Evolutionary conservation across 1,140 invertebrate genomes (phyloP), one percentile per base, ranked within the genome.

Genomic region (Globodera ellingtonae): DNA sequence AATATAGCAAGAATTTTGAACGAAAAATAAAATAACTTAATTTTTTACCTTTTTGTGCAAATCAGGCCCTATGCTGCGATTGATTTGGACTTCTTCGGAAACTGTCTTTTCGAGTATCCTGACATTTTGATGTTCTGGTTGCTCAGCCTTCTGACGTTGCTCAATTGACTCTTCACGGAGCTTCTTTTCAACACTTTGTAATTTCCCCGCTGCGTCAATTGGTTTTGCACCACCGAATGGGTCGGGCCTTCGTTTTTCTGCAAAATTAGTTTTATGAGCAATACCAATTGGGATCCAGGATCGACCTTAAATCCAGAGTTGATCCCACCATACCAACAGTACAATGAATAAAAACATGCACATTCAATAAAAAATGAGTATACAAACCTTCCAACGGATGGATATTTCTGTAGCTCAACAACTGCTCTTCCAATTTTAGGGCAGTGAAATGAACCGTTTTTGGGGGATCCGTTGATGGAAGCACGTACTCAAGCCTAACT

Each of bases 191-290:
- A 74, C 72, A 44, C 65, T 65, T 21, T 46, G 24, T 47, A 74
- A 62, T 56, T 56, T 56, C 48, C 46, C 46, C 7, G 72, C 15
- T 35, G 65, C 46, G 18, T 74, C 48, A 44, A 18, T 46, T 8
- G 72, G 72, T 56, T 74, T 74, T 56, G 72, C 72, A 18, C 46
- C 72, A 44, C 72, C 72, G 65, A 74, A 74, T 62, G 72, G 72
- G 46, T 56, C 46, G 13, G 47, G 35, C 18, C 52, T 74, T 74
- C 24, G 72, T 18, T 56, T 56, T 56, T 74, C 65, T 74, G 72
- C 6, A 44, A 62, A 62, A 6, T 52, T 15, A 59, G 3, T 59
- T 10, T 15, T 10, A 15, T 59, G 56, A 15, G 15, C 18, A 59
- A 15, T 35, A 35, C 35, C 1, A 35, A 35, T 35, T 3, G 2